Percentiles rank a stretch among this genome's conserved stretches.
These are phyloP conservation scores for Apoderus coryli DNA, from an alignment of 2,888 invertebrate species.

Conservation along the genomic window DNA sequence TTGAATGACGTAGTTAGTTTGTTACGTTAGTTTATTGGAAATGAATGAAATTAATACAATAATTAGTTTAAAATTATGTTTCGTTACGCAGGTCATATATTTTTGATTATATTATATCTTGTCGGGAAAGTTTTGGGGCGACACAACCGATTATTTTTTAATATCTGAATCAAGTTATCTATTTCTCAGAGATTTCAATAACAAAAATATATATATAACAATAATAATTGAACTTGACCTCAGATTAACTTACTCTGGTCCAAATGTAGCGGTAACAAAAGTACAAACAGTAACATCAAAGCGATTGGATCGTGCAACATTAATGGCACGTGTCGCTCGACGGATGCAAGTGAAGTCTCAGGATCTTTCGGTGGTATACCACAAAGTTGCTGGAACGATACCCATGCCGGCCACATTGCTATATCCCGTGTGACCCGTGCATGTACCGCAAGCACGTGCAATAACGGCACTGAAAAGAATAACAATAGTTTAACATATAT, in stretches of 20 bases:
- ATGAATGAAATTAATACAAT: no score
- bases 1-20: not conserved
- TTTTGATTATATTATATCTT: no score
- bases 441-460: constrained; percentile 79
- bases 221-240: not conserved
- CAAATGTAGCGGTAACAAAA: constrained; percentile 71
- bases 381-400: constrained; percentile 36
- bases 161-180: no score
- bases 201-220: not conserved
- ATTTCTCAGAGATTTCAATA: no score
- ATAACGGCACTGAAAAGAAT: constrained; percentile 60
- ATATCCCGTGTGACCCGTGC: constrained; percentile 54
- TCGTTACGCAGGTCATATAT: no score
- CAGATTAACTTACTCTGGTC: constrained; percentile 57
- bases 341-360: constrained; percentile 29
- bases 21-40: no score
- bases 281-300: constrained; percentile 71
- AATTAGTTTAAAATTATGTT: no score
- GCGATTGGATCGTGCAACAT: constrained; percentile 77
- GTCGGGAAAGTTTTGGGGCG: no score
- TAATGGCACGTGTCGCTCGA: constrained; percentile 58
- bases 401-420: constrained; percentile 44
- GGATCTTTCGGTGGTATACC: constrained; percentile 30
- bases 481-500: no score
- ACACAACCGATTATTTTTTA: no score